Base-by-base conservation (phyloP, 1,140 invertebrate genomes). In the Caerostris darwini region DNA sequence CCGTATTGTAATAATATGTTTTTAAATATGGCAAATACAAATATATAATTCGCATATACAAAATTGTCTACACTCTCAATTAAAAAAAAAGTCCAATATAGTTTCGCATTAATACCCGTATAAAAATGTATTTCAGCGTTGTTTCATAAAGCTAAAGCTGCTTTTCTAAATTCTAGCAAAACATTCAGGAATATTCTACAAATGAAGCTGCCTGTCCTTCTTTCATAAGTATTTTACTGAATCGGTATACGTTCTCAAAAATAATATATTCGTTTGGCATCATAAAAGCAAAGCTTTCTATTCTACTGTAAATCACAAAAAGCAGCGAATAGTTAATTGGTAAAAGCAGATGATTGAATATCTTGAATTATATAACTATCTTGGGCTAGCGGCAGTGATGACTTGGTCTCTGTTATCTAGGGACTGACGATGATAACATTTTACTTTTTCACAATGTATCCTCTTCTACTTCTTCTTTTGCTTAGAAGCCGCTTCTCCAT, bases 401-500 rank as follows among this genome's bases (percentile, higher is more conserved):
- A 34, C 3, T 50, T 53, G 34, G 10, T 77, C 71, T 34, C 71
- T 12, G 17, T 34, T 34, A 34, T 34, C 34, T 34, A 34, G 34
- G 34, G 34, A 34, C 34, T 34, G 34, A 34, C 61, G 8, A 50
- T 7, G 50, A 19, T 5, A 53, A 77, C 3, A 77, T 77, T 77
- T 77, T 14, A n/a, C 61, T 14, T 3, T 77, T 77, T 12, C 8
- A 50, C 34, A 53, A 50, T 12, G 34, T 50, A 12, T 50, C 53
- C n/a, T 81, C 71, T 77, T 34, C 53, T 59, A 53, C 56, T 57
- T 88, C 61, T 83, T 54, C 61, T 85, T 64, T 8, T 93, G 54
- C 10, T 93, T 93, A 17, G 61, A 56, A 2, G 59, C n/a, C n/a
- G 34, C 64, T 17, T 92, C 81, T 19, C 83, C 83, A 14, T 94